Conservation (phyloP, 2,797 vertebrate genomes). For the Clarias platycephalus region DNA sequence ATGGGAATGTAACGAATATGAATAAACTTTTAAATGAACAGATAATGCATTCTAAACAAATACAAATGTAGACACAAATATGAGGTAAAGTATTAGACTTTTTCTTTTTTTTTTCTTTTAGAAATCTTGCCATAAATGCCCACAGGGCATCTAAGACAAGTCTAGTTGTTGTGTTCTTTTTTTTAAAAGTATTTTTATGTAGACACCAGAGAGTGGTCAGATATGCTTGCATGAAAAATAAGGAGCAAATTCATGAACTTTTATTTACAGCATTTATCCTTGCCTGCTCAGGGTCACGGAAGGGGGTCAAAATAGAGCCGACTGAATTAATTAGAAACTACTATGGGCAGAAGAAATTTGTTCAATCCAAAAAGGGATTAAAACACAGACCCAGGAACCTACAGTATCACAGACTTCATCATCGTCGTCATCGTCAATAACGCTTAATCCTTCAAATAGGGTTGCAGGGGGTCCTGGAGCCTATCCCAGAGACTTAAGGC, state of each 20-base stretch:
- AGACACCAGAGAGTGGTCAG: neutral
- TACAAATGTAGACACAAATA: neutral
- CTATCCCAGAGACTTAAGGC: too few relatives aligned
- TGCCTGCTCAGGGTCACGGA: neutral
- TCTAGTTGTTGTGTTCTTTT: neutral
- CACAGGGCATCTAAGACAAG: neutral
- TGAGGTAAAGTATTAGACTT: too few relatives aligned
- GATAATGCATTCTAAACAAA: neutral
- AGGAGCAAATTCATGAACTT: neutral
- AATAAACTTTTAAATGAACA: constrained; percentile 6
- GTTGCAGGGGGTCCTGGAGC: too few relatives aligned
- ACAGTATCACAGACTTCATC: neutral
- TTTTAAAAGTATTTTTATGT: neutral
- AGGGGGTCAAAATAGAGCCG: neutral
- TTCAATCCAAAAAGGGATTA: neutral
- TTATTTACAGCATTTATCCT: constrained; percentile 4
- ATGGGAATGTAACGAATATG: constrained; percentile 1
- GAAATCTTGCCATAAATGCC: neutral
- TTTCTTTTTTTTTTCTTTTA: neutral
- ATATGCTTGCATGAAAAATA: neutral
- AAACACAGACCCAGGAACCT: neutral
- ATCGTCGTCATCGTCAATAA: too few relatives aligned
- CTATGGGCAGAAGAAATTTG: neutral
- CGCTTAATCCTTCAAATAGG: too few relatives aligned
- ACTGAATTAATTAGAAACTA: too few relatives aligned